Evolutionary conservation across 64 coral and sea anemone species (phyloP), one percentile per base, ranked within the genome.

Genomic region (Montipora efflorescens): DNA sequence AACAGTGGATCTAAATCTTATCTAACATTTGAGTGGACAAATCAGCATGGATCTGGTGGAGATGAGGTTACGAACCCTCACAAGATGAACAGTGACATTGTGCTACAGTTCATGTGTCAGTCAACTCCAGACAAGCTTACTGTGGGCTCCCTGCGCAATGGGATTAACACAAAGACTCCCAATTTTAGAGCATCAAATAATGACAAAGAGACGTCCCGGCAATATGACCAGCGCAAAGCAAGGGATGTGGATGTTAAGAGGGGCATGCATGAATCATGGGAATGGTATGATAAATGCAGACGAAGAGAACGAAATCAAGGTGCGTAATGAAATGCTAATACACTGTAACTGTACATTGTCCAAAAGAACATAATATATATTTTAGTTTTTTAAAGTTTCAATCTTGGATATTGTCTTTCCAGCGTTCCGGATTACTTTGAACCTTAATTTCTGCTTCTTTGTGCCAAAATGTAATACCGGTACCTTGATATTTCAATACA

Each of bases 31-130:
- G 98, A 99, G 75, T 99, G 98, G 98, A 99, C 98, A 25, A 99
- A 99, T 71, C 98, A 99, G 25, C 98, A 99, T 78, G 98, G 98
- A 9, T 96, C 92, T 94, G 98, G 98, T 18, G 98, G 98, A 21
- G 95, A 96, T 94, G 98, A 99, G n/a, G 84, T 89, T 21, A 89
- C 57, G 18, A 95, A 99, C 58, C 90, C 98, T 48, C 98, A 99
- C 48, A 99, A 99, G 83, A 47, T 99, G 75, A 99, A 99, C 95
- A 92, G 95, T 59, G 87, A 99, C 25, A 47, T 99, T 76, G 95
- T 99, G 1, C 43, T 99, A 43, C 98, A 99, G 55, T 99, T 94
- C 47, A 99, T 94, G 95, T 99, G 98, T 77, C 92, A 99, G 70
- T 66, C 45, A 79, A 82, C 67, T 73, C 83, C 19, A 12, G 48